Base-by-base conservation (phyloP, 2,113 vertebrate species). In the Nothoprocta pentlandii region DNA sequence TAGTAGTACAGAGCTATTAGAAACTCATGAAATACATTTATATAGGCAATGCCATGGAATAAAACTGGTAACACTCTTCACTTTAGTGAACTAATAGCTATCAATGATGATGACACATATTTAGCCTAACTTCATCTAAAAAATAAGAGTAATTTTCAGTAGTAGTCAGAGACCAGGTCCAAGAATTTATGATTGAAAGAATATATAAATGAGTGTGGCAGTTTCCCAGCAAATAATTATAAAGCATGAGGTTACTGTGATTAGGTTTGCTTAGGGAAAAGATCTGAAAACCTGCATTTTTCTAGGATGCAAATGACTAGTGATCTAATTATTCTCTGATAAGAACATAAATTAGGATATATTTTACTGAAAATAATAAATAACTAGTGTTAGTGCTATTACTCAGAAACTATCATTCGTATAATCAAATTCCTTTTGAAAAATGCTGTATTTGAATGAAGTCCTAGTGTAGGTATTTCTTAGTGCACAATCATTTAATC, bases 341-440 rank as follows among this genome's bases (percentile, higher is more conserved):
- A 36, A 2, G 42, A 41, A 36, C 21, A 22, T 9, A 86, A 20
- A 89, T 63, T n/a, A 70, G 16, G 36, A 80, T 19, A 56, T 56
- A 64, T 1, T 5, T 78, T 84, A n/a, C 69, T 90, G 73, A 39
- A 44, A 34, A 73, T 30, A 69, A 58, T 11, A 75, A 44, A 61
- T 12, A 77, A 73, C 1, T 2, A 66, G 9, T 87, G 64, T 85
- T 73, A 77, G 7, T 77, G 16, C 12, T 85, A 36, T 85, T 93
- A 39, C 16, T 89, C 28, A 78, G 73, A 84, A 39, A 3, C 19
- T 80, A 30, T 63, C 0, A 0, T 78, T 78, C 73, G 83, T 68
- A n/a, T 85, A 85, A 84, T 80, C 53, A 87, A 80, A 46, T 10
- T 91, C 28, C 69, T 44, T 89, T 73, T 91, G 74, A 82, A 71